Evolutionary conservation across 2,888 invertebrate genomes (phyloP), one percentile per base, ranked within the genome.

Genomic region (Argyresthia albistria): DNA sequence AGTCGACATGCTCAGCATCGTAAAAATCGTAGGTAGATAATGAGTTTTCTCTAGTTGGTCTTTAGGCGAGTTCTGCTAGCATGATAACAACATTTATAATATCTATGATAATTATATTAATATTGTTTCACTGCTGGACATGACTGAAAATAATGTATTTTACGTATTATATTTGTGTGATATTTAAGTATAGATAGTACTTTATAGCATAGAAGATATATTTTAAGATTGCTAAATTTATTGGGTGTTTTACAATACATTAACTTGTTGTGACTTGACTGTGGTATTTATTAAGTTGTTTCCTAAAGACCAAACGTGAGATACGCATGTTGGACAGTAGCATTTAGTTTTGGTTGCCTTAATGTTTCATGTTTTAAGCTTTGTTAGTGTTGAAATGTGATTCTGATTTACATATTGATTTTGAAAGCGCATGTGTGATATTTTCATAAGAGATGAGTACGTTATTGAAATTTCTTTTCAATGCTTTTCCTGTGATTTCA

Each of bases 281-380:
- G 63, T 45, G 11, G 70, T 69, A 62, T 71, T 67, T 67, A 51
- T 67, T 59, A 70, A 63, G 72, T 72, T 76, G 69, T 77, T 75
- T 77, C 83, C 86, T 87, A 84, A 87, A 87, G 87, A 86, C 84
- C 87, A 86, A 86, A 86, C 84, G 81, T 79, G 80, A 84, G 80
- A 82, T 66, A 73, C 83, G 87, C 87, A 87, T 86, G 86, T 61
- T 49, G 25, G 25, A 25, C 9, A 70, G 60, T 71, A 63, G 25
- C n/a, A 25, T 59, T 65, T 66, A 71, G 60, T 75, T 76, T 73
- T 75, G 54, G 76, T 77, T 77, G 78, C 76, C 67, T 53, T 71
- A 58, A 77, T 72, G 72, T 72, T 71, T 60, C 62, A 69, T 68
- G 61, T 67, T 70, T 68, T 64, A 62, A 69, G 80, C 80, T 84